Conservation (phyloP, 2,797 vertebrate genomes). For the Okamejei kenojei region DNA sequence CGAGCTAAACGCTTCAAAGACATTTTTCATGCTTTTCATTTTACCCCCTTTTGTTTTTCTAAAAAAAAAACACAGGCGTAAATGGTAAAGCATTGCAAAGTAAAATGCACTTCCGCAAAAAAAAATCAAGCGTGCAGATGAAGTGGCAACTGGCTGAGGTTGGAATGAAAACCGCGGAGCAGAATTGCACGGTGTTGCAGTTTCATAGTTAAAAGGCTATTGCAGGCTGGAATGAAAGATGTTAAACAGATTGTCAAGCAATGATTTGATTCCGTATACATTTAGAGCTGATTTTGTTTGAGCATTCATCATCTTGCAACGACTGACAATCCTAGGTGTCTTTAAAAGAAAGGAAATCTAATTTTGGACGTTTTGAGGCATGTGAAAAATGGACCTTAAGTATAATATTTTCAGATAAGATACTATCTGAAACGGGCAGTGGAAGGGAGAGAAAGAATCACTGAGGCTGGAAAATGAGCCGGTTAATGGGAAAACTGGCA, state of each 20-base stretch:
- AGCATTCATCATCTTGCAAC: not conserved
- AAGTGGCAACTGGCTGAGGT: not conserved
- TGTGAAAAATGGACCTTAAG: not conserved
- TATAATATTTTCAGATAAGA: not conserved
- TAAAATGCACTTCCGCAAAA: not conserved
- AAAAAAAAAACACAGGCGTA: too few relatives aligned
- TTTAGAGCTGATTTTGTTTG: not conserved
- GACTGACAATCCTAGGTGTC: not conserved
- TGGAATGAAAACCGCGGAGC: not conserved
- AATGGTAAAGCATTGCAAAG: not conserved
- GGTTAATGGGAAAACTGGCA: not conserved
- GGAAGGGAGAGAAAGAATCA: not conserved
- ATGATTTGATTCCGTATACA: not conserved
- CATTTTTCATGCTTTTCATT: conserved; percentile 60
- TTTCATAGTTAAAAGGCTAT: not conserved
- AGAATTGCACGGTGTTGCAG: not conserved
- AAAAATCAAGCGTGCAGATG: not conserved
- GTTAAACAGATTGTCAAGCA: not conserved
- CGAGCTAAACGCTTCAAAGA: conserved; percentile 73
- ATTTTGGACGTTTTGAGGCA: not conserved
- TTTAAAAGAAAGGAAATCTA: not conserved
- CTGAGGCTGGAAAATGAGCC: not conserved
- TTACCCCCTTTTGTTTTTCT: not conserved
- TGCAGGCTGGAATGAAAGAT: not conserved
- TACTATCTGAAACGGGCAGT: not conserved